These are phyloP conservation scores for Heloderma charlesbogerti DNA, from an alignment of 2,113 vertebrate species.

Conservation along the genomic window DNA sequence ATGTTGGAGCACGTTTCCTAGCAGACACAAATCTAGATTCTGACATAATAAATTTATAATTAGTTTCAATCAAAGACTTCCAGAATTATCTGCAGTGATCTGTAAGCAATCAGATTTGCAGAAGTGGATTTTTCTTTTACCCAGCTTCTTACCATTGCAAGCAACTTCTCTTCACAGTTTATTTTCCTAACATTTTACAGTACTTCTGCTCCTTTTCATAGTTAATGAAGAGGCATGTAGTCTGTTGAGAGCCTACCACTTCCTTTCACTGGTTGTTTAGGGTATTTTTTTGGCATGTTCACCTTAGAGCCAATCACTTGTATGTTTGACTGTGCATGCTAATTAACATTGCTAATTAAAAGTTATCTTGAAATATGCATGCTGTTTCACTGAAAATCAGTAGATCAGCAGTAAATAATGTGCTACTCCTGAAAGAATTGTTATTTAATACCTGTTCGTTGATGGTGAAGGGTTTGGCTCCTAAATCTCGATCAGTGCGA, in stretches of 20 bases:
- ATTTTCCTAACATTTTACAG: not conserved
- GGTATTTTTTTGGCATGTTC: not conserved
- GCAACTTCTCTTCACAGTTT: not conserved
- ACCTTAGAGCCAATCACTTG: not conserved
- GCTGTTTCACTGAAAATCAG: constrained; percentile 40
- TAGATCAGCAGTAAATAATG: constrained; percentile 27
- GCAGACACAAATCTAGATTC: not conserved
- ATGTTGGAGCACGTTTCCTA: not conserved
- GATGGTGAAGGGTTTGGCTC: not conserved
- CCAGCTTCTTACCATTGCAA: not conserved
- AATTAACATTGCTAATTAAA: constrained; percentile 54
- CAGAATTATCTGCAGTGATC: not conserved
- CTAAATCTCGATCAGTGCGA: not conserved
- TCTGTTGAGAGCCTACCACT: not conserved
- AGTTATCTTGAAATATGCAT: constrained; percentile 69
- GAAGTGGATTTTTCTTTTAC: not conserved
- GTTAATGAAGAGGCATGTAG: not conserved
- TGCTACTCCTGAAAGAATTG: constrained; percentile 2
- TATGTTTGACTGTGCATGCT: not conserved
- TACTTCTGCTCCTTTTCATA: not conserved
- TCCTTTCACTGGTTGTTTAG: not conserved
- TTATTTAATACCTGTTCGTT: constrained; percentile 23
- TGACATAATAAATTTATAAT: not conserved
- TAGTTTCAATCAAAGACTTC: not conserved
- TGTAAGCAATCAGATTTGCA: not conserved